Evolutionary conservation across 2,113 vertebrate species (phyloP).

Genomic region (Agapornis roseicollis): DNA sequence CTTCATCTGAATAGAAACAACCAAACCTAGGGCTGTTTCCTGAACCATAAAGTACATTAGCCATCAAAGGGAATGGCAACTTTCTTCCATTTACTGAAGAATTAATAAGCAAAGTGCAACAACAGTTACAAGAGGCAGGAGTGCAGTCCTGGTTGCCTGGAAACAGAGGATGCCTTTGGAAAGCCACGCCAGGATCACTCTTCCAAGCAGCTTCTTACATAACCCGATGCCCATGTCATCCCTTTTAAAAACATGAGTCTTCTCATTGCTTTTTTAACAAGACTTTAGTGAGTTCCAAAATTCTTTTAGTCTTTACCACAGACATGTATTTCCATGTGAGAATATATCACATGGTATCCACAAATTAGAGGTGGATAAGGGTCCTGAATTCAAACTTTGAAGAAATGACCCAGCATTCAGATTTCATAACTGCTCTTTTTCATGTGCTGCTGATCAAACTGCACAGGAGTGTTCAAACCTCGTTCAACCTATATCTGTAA

Average conservation of each 20-base stretch:
- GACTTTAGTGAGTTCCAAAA: neutral
- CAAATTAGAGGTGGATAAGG: neutral
- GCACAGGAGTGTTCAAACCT: neutral
- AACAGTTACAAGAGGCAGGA: neutral
- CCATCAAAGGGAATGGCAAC: constrained; percentile 22
- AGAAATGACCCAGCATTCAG: neutral
- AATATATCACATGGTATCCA: neutral
- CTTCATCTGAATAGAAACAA: neutral
- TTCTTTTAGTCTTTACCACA: neutral
- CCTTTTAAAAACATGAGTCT: neutral
- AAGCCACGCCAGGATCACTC: neutral
- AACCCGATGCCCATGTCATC: neutral
- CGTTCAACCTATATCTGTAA: neutral
- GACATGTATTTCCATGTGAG: neutral
- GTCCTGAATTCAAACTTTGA: neutral
- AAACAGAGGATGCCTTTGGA: neutral
- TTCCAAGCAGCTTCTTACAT: neutral
- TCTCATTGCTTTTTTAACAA: neutral
- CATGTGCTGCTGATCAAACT: neutral
- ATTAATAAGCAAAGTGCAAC: constrained; percentile 43
- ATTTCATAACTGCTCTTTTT: neutral
- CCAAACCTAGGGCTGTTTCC: constrained; percentile 6
- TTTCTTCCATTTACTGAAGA: constrained; percentile 36
- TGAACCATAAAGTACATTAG: constrained; percentile 50
- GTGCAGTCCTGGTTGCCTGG: constrained; percentile 5